Percentiles rank a stretch among this genome's conserved stretches.
Evolutionary conservation across 2,888 invertebrate genomes (phyloP).

Genomic region (Phymatocera aterrima): DNA sequence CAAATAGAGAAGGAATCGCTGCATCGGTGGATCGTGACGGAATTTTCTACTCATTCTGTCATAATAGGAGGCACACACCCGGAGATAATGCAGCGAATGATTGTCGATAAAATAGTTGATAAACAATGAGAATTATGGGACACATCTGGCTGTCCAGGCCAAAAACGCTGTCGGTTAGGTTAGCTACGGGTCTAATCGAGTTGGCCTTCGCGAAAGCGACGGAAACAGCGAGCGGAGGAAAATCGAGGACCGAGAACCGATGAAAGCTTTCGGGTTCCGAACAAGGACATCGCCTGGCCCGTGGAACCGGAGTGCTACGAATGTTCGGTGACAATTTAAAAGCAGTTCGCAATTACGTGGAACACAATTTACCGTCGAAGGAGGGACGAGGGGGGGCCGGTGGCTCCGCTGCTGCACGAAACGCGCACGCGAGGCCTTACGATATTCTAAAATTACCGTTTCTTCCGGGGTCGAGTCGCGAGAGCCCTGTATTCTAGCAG

Average conservation of each 20-base stretch:
- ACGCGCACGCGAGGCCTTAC: background rate
- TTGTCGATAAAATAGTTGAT: background rate
- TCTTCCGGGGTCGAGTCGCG: background rate
- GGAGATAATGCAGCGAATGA: too few species aligned
- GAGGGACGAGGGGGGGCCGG: too few species aligned
- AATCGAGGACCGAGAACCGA: too few species aligned
- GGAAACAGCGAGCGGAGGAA: too few species aligned
- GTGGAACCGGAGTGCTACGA: constrained; percentile 57
- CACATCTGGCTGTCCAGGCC: background rate
- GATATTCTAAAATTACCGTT: constrained; percentile 24
- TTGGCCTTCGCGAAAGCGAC: constrained; percentile 18
- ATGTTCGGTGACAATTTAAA: constrained; percentile 68
- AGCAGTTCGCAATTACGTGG: constrained; percentile 65
- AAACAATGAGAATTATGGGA: background rate
- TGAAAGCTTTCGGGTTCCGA: constrained; percentile 62
- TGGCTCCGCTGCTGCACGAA: constrained; percentile 1
- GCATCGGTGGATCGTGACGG: too few species aligned
- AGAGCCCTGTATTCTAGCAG: too few species aligned
- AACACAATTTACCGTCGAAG: constrained; percentile 69
- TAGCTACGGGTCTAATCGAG: constrained; percentile 35
- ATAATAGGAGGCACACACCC: too few species aligned
- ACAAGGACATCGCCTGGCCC: constrained; percentile 57
- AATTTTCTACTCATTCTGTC: too few species aligned
- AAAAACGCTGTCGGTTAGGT: background rate
- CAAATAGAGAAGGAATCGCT: background rate